A percentile compares a stretch with the other conserved stretches of the same genome.
These are phyloP conservation scores for Eumaeus atala DNA, from an alignment of 1,140 invertebrate species.

Conservation along the genomic window DNA sequence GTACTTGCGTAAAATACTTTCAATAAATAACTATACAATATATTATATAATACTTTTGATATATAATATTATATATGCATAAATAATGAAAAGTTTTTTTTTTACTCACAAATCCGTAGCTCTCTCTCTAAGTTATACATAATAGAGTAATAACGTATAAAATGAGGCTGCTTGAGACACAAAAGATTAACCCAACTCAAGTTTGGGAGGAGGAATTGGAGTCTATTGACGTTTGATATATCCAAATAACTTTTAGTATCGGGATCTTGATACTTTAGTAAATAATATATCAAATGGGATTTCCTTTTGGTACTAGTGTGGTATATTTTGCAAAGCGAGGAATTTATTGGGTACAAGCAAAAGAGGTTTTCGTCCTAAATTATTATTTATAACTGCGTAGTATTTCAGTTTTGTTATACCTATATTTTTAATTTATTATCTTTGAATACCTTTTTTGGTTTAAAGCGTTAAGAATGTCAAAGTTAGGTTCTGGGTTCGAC, in stretches of 20 bases:
- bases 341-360: too few species aligned
- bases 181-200: constrained; percentile 8
- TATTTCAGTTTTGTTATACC: too few species aligned
- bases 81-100: background rate
- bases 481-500: too few species aligned
- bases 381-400: too few species aligned
- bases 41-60: too few species aligned
- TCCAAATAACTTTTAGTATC: constrained; percentile 6
- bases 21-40: too few species aligned
- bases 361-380: too few species aligned
- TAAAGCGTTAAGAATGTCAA: too few species aligned
- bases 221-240: constrained; percentile 3
- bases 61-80: too few species aligned
- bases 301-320: background rate
- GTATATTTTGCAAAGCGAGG: background rate
- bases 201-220: constrained; percentile 5
- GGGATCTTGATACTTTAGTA: constrained; percentile 1
- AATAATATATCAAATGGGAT: constrained; percentile 8
- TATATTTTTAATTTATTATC: too few species aligned
- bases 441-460: too few species aligned
- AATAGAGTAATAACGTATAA: background rate
- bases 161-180: constrained; percentile 2
- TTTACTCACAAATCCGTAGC: background rate
- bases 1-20: too few species aligned
- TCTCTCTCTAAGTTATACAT: background rate